Evolutionary conservation across 1,140 invertebrate genomes (phyloP), one percentile per base, ranked within the genome.

Genomic region (Apis laboriosa): DNA sequence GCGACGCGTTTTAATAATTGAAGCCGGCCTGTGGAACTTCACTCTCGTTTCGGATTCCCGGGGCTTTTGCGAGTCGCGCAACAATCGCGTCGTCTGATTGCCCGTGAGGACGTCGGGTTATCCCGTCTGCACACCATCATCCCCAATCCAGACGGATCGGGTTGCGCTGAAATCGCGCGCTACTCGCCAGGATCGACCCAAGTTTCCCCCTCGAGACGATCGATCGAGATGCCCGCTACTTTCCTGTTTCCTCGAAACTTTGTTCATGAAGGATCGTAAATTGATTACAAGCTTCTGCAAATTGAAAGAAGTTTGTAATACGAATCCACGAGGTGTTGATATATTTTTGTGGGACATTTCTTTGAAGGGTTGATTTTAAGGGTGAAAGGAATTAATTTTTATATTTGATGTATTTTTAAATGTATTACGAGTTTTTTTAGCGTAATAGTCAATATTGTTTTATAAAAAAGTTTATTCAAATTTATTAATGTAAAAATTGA

Each of bases 1-100:
- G 60, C 80, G 80, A 49, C 80, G 80, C 56, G 74, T 77, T 77
- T 83, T 83, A 83, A 83, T 83, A 83, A 83, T 83, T 83, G 80
- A 83, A 78, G 63, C 80, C 64, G 34, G 53, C 63, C 64, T 43
- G 63, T 60, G 80, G 43, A 77, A 83, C 58, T 83, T 83, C 55
- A 21, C 64, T 61, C 76, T 51, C 75, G 80, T 71, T 78, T 71
- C 76, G 49, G 55, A 78, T 78, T 83, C 80, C 75, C 67, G 12
- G 64, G 75, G 64, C 55, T 63, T 70, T 83, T 51, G 75, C 66
- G 66, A 61, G 74, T 77, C 5, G 55, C 51, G 58, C 76, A 68
- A 83, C 80, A 78, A 83, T 77, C 75, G 73, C 64, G 63, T 5
- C 55, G 80, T 53, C 80, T 81, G 73, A 77, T 76, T 81, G 79